Base-by-base conservation (phyloP, 2,888 invertebrate genomes). In the Hirtodrosophila alboralis region DNA sequence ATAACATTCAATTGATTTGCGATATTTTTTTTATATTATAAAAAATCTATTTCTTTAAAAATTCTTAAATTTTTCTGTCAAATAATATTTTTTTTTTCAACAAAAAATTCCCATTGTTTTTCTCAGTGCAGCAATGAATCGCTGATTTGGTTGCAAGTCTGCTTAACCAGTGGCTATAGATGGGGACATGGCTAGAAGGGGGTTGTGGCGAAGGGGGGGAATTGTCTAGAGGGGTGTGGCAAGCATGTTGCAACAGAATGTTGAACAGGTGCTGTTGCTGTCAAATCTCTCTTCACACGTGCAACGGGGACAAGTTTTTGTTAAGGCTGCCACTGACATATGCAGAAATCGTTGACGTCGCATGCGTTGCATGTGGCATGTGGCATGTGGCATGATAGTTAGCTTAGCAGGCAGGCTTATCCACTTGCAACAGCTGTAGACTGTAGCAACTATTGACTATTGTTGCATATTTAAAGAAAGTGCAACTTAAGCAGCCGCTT, bases 341-440 rank as follows among this genome's bases (percentile, higher is more conserved):
- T 51, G 52, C 52, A 45, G 52, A 68, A 66, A 60, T 68, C 73
- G 52, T 48, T 41, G 52, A 68, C 59, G 54, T 68, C 73, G 53
- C 40, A 43, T 51, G 72, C 64, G 18, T 18, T 60, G 37, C 27
- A 37, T 67, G 56, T 44, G 58, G 49, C 44, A 47, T 61, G 68
- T 36, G 75, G 56, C 63, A 43, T 45, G 57, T 69, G 59, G 59
- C 61, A 75, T 72, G 58, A 49, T 54, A 61, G 67, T 75, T 75
- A 59, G 84, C 81, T 77, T 77, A 77, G 75, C 53, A 81, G n/a
- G 52, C 83, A 66, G 68, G 68, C 67, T 77, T 77, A 84, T 74
- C 59, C 77, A 78, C 60, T 73, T 73, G 45, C 60, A 37, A 51
- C 60, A 67, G 68, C 27, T 68, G 68, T 48, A 64, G 53, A 43